Evolutionary conservation across 2,888 invertebrate genomes (phyloP).

Genomic region (Cremastobaeus sp.): DNA sequence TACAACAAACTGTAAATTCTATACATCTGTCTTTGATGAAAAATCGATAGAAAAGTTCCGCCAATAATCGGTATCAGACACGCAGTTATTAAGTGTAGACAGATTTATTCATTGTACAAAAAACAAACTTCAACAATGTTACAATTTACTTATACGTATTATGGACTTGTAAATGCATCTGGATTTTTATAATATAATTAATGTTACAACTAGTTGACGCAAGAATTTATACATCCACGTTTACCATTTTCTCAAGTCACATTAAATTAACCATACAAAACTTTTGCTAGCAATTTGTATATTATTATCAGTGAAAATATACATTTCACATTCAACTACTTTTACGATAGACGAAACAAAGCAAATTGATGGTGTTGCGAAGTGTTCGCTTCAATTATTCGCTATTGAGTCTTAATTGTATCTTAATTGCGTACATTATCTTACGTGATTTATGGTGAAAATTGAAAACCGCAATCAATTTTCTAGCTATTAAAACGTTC

Average conservation of each 20-base stretch:
- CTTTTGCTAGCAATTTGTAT: conserved; percentile 28
- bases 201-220: conserved; percentile 44
- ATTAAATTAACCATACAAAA: conserved; percentile 24
- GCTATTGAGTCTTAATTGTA: conserved; percentile 25
- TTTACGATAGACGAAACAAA: conserved; percentile 26
- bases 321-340: conserved; percentile 20
- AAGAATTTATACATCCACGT: conserved; percentile 37
- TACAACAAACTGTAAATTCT: conserved; percentile 72
- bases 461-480: conserved; percentile 20
- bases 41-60: conserved; percentile 59
- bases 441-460: conserved; percentile 41
- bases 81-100: conserved; percentile 40
- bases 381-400: conserved; percentile 23
- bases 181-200: conserved; percentile 53
- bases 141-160: conserved; percentile 47
- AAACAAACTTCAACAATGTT: conserved; percentile 46
- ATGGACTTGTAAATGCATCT: conserved; percentile 58
- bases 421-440: conserved; percentile 32
- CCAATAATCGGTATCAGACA: conserved; percentile 33
- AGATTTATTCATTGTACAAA: conserved; percentile 43
- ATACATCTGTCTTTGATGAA: conserved; percentile 66
- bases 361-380: conserved; percentile 27
- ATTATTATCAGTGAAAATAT: conserved; percentile 23
- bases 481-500: conserved; percentile 15
- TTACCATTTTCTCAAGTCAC: conserved; percentile 6